These are phyloP conservation scores for Trigoniulus corallinus DNA, from an alignment of 1,140 invertebrate genomes.

Conservation along the genomic window DNA sequence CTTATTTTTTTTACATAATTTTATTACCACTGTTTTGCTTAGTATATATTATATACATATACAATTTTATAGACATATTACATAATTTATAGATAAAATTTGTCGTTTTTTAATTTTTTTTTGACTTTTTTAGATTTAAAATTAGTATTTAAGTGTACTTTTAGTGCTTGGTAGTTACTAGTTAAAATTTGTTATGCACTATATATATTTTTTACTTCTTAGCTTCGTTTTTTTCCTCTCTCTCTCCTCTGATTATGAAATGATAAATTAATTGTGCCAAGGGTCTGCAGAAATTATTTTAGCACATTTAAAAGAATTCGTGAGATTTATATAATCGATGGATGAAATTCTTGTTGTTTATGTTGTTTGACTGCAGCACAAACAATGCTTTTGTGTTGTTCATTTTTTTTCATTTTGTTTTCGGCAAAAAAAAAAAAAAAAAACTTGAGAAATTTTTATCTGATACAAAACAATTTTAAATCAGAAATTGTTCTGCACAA, in stretches of 20 bases:
- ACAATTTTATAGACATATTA: not conserved
- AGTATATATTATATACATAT: not conserved
- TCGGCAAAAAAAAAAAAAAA: not conserved
- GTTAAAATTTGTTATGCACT: not conserved
- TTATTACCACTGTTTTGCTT: not conserved
- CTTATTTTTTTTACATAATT: not conserved
- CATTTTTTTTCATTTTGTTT: not conserved
- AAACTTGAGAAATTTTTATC: not conserved
- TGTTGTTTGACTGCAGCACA: not conserved
- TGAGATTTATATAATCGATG: not conserved
- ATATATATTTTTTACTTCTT: not conserved
- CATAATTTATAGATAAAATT: too few relatives aligned
- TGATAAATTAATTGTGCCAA: slow-evolving; percentile 1
- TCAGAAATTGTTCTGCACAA: slow-evolving; percentile 1
- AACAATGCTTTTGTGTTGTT: not conserved
- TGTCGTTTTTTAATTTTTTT: too few relatives aligned
- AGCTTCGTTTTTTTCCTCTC: not conserved
- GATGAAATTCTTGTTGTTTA: not conserved
- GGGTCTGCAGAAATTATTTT: not conserved
- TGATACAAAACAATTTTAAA: not conserved
- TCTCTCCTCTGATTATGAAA: not conserved
- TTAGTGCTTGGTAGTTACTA: not conserved
- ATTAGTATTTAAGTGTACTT: not conserved
- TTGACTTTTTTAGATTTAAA: not conserved
- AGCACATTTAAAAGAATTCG: not conserved